Conservation (phyloP, 2,888 invertebrate genomes). For the Pachliopta kotzebuea region DNA sequence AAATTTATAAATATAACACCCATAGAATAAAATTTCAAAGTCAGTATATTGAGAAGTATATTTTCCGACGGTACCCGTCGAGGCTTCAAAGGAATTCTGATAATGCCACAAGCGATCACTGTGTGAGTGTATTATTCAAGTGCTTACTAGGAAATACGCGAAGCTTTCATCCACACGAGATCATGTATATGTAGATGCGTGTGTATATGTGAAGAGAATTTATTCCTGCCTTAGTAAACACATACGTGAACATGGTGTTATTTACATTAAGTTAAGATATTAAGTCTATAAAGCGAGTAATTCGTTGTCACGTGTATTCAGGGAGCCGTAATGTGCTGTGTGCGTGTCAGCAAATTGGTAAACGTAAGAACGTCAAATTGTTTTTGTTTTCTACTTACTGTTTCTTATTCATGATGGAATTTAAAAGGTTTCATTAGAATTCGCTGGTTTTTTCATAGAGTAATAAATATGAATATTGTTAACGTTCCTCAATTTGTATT, state of each 20-base stretch:
- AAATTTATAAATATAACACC: background rate
- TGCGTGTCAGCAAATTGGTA: constrained; percentile 37
- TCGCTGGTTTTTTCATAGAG: constrained; percentile 4
- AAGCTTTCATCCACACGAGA: constrained; percentile 1
- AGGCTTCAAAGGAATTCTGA: constrained; percentile 16
- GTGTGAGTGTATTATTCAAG: constrained; percentile 20
- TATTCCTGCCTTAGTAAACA: constrained; percentile 45
- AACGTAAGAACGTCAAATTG: constrained; percentile 24
- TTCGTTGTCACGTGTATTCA: constrained; percentile 54
- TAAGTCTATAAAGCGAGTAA: constrained; percentile 57
- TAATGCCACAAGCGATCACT: constrained; percentile 15
- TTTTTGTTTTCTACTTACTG: constrained; percentile 6
- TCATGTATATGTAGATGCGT: background rate
- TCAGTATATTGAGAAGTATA: constrained; percentile 6
- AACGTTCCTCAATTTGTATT: constrained; percentile 10
- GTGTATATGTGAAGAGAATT: constrained; percentile 39
- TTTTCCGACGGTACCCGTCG: constrained; percentile 15
- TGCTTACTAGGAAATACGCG: constrained; percentile 18
- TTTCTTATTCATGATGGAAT: background rate
- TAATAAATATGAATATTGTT: constrained; percentile 12
- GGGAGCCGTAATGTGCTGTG: constrained; percentile 34
- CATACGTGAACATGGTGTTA: constrained; percentile 48
- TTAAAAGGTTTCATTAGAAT: background rate
- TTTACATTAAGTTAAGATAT: constrained; percentile 72
- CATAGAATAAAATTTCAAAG: constrained; percentile 5